Conservation (phyloP, 2,113 vertebrate genomes). For the Ptilorrhoa leucosticta region DNA sequence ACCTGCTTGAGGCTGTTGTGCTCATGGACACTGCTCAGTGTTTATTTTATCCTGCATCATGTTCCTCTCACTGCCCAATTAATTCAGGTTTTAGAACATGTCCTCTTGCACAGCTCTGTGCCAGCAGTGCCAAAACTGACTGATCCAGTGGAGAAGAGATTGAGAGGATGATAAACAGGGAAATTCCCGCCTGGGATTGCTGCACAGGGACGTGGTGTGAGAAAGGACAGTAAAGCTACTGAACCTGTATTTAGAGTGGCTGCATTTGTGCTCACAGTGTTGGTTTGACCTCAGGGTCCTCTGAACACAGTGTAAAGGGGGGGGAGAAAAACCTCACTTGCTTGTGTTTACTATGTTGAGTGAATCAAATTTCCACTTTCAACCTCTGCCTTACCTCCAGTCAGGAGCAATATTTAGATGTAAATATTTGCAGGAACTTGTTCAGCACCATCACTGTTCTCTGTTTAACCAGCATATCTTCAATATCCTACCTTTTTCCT, state of each 20-base stretch:
- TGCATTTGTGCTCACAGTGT: background rate
- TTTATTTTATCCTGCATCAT: background rate
- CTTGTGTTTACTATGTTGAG: background rate
- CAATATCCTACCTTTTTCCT: background rate
- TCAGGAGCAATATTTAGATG: background rate
- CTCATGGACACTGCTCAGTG: background rate
- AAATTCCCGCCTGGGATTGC: background rate
- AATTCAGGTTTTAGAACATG: background rate
- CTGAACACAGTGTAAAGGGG: background rate
- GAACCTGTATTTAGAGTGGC: background rate
- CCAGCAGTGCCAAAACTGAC: background rate
- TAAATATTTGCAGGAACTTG: background rate
- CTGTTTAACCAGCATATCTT: background rate
- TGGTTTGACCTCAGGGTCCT: background rate
- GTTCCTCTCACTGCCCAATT: background rate
- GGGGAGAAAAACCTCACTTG: background rate
- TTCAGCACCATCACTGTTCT: background rate
- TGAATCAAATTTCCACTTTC: background rate
- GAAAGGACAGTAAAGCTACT: background rate
- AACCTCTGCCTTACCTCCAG: background rate
- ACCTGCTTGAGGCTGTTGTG: background rate
- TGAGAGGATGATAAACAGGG: background rate
- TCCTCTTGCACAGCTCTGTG: background rate
- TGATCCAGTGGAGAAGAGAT: background rate
- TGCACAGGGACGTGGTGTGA: background rate